Conservation (phyloP, 2,888 invertebrate genomes). For the Tillus elongatus region DNA sequence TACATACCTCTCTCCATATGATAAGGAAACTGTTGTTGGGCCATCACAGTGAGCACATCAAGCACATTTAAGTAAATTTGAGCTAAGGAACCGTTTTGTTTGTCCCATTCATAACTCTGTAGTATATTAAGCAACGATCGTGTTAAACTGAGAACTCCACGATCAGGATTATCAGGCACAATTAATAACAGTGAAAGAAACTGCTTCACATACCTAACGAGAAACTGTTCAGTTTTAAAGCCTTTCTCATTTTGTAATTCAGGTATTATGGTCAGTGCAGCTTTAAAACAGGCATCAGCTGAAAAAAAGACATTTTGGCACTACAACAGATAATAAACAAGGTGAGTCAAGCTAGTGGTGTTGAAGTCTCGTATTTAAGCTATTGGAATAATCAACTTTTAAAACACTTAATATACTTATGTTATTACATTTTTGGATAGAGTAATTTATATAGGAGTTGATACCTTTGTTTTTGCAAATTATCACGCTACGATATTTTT, state of each 20-base stretch:
- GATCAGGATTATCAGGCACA: constrained; percentile 84
- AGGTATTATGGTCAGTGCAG: constrained; percentile 69
- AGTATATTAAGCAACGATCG: constrained; percentile 74
- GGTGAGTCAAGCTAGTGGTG: too few relatives aligned
- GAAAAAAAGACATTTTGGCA: constrained; percentile 29
- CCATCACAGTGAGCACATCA: constrained; percentile 67
- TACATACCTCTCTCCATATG: constrained; percentile 68
- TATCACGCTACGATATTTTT: too few relatives aligned
- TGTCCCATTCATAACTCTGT: constrained; percentile 63
- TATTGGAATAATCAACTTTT: too few relatives aligned
- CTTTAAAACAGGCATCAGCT: constrained; percentile 93
- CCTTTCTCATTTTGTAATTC: constrained; percentile 70
- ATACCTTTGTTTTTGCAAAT: too few relatives aligned
- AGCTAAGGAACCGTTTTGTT: constrained; percentile 56
- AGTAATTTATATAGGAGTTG: too few relatives aligned
- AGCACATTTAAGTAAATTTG: constrained; percentile 65
- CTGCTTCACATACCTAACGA: constrained; percentile 62
- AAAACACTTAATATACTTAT: too few relatives aligned
- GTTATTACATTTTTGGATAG: too few relatives aligned
- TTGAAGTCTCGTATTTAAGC: too few relatives aligned
- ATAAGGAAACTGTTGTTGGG: constrained; percentile 77
- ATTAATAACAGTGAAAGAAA: constrained; percentile 74
- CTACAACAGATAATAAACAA: too few relatives aligned
- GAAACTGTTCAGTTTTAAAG: constrained; percentile 62
- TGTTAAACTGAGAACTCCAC: constrained; percentile 73